Conservation (phyloP, 1,140 invertebrate species). For the Pomacea maculata region DNA sequence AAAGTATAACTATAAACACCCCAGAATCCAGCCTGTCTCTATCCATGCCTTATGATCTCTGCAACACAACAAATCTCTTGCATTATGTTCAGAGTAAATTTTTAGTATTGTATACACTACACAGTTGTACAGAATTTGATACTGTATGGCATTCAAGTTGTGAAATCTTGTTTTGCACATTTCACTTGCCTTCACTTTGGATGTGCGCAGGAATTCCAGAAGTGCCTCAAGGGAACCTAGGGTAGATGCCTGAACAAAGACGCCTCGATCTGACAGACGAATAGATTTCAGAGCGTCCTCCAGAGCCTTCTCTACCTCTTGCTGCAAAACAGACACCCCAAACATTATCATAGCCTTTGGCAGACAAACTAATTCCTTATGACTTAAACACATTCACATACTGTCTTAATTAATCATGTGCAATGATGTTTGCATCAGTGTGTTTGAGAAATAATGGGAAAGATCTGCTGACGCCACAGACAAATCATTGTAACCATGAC, state of each 20-base stretch:
- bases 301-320: slow-evolving; percentile 70
- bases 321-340: slow-evolving; percentile 37
- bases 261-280: slow-evolving; percentile 88
- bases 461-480: too few species aligned
- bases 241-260: slow-evolving; percentile 99
- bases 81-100: too few species aligned
- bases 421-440: too few species aligned
- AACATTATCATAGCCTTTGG: too few species aligned
- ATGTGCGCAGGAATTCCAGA: slow-evolving; percentile 91
- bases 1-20: slow-evolving; percentile 9
- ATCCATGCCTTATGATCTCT: neutral
- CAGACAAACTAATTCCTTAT: too few species aligned
- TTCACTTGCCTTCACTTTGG: slow-evolving; percentile 86
- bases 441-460: too few species aligned
- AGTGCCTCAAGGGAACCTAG: slow-evolving; percentile 97
- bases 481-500: too few species aligned
- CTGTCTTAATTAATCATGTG: too few species aligned
- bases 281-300: slow-evolving; percentile 90
- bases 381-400: too few species aligned
- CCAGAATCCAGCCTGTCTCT: neutral
- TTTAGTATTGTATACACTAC: too few species aligned
- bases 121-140: too few species aligned
- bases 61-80: too few species aligned
- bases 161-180: neutral
- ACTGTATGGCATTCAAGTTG: neutral